Conservation (phyloP, 1,140 invertebrate genomes). For the Aphelinus certus region DNA sequence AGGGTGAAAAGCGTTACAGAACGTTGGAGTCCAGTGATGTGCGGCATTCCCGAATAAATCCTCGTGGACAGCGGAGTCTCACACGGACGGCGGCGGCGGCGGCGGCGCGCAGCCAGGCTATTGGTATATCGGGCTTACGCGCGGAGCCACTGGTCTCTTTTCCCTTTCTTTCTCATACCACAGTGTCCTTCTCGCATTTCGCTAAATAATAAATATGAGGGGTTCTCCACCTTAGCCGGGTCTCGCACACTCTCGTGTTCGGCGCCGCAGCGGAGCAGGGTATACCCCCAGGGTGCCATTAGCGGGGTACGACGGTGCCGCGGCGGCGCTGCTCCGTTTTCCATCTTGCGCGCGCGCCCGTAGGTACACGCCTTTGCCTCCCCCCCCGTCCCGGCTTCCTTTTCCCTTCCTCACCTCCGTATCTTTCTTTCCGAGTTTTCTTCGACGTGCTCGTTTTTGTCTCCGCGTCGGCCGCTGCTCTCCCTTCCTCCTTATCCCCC, state of each 20-base stretch:
- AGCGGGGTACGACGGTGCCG: slow-evolving; percentile 56
- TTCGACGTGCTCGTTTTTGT: slow-evolving; percentile 29
- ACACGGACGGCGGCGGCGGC: no score
- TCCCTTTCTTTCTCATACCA: no score
- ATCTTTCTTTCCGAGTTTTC: slow-evolving; percentile 43
- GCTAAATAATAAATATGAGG: slow-evolving; percentile 67
- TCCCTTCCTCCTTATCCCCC: slow-evolving; percentile 6
- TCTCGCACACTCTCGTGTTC: slow-evolving; percentile 7
- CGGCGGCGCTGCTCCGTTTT: slow-evolving; percentile 8
- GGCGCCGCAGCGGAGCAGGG: slow-evolving; percentile 34
- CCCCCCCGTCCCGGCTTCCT: slow-evolving; percentile 41
- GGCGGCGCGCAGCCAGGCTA: no score
- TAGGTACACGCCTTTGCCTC: slow-evolving; percentile 30
- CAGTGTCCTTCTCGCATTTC: slow-evolving; percentile 48
- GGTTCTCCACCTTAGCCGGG: slow-evolving; percentile 46
- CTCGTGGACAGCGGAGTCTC: slow-evolving; percentile 42
- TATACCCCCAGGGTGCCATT: slow-evolving; percentile 66
- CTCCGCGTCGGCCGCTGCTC: slow-evolving; percentile 23
- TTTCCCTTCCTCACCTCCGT: slow-evolving; percentile 46
- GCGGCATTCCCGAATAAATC: slow-evolving; percentile 60
- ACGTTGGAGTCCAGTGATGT: slow-evolving; percentile 37
- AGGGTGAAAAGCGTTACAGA: no score
- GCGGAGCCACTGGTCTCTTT: no score
- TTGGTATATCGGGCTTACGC: no score
- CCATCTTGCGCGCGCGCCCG: slow-evolving; percentile 43